Percentiles rank a stretch among this genome's conserved stretches.
These are phyloP conservation scores for honey bee (Apis mellifera) DNA, from an alignment of 1,140 invertebrate genomes.

Conservation along the genomic window DNA sequence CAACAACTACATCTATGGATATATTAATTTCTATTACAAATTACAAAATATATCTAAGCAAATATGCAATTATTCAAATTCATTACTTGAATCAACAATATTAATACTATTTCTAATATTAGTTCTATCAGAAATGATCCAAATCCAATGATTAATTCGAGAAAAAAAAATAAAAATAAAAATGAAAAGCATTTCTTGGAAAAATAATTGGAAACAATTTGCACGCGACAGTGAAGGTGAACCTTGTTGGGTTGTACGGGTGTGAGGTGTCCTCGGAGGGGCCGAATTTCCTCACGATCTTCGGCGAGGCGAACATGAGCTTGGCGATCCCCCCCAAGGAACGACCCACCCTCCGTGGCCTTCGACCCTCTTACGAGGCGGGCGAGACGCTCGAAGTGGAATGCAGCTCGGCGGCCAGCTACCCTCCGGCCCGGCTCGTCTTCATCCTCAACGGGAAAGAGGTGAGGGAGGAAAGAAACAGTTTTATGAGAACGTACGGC, in stretches of 20 bases:
- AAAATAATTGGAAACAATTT: not conserved
- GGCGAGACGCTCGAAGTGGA: conserved; percentile 89
- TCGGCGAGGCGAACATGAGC: conserved; percentile 79
- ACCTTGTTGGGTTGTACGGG: conserved; percentile 81
- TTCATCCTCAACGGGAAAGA: conserved; percentile 89
- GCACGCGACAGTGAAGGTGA: conserved; percentile 63
- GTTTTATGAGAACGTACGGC: conserved; percentile 6
- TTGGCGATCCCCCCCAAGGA: conserved; percentile 78
- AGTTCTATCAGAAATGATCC: no score
- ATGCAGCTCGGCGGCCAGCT: conserved; percentile 88
- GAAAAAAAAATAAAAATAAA: no score
- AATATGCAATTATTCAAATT: no score
- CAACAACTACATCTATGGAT: no score
- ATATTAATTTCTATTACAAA: no score
- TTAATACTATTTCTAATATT: no score
- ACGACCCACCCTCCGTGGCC: conserved; percentile 71
- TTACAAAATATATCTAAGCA: no score
- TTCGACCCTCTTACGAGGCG: conserved; percentile 84
- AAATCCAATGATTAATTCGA: no score
- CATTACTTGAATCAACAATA: no score
- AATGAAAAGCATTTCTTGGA: not conserved
- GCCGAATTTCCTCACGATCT: conserved; percentile 82
- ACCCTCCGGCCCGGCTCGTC: conserved; percentile 86
- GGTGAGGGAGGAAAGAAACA: conserved; percentile 81
- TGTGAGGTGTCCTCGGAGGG: conserved; percentile 83